Base-by-base conservation (phyloP, 2,797 vertebrate genomes). In the Mormyrus hasselquistii region DNA sequence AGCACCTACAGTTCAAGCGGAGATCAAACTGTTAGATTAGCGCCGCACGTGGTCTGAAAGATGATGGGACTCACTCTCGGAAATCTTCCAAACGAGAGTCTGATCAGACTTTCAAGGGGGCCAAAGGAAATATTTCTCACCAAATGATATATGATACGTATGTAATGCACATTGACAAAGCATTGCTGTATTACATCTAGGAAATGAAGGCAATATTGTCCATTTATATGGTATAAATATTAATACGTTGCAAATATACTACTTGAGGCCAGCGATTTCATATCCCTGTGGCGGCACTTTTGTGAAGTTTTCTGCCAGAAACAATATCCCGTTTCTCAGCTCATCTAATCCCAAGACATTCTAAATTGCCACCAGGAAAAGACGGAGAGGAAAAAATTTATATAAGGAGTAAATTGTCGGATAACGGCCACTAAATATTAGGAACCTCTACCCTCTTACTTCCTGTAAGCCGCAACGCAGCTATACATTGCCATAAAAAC, bases 161-260 rank as follows among this genome's bases (percentile, higher is more conserved):
- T n/a, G 19, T 47, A 49, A 41, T 22, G 8, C 41, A 22, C 1
- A 16, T 49, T 38, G 52, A 53, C 87, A 65, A 52, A 79, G 4
- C 22, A 83, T 88, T 76, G 47, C 73, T 44, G 83, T 14, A 82
- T 38, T 14, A 50, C 49, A 19, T 89, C 34, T n/a, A 53, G 8
- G 9, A 34, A 41, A 76, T 65, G 55, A 84, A 89, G 38, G 25
- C 34, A 44, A 55, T 47, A 52, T 88, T 83, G 69, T 87, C 47
- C 47, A 50, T 87, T 69, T 87, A 38, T 16, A n/a, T 92, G 89
- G 89, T 59, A 89, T 91, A 91, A 89, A 91, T 92, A 91, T 92
- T 92, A 86, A 91, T 91, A 91, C 87, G 84, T 89, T 94, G 93
- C 91, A 88, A 90, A 91, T 90, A 86, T 44, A 49, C 29, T 89